Evolutionary conservation across 2,888 invertebrate genomes (phyloP).

Genomic region (Polietes domitor): DNA sequence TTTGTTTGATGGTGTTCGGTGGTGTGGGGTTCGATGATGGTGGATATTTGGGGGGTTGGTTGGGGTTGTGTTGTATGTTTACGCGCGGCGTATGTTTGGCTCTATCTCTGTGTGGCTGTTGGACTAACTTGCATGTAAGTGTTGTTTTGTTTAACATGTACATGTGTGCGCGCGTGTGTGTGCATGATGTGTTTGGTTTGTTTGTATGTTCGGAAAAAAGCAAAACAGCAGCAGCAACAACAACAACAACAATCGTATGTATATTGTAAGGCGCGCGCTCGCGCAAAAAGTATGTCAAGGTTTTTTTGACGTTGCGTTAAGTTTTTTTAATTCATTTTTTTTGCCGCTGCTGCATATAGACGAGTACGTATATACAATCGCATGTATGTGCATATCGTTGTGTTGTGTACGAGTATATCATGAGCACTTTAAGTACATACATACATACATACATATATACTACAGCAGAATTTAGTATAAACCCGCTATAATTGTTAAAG

Average conservation of each 20-base stretch:
- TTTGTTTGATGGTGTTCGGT: neutral
- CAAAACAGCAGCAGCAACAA: conserved; percentile 45
- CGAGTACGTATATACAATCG: neutral
- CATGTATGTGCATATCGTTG: too few relatives aligned
- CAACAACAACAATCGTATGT: conserved; percentile 45
- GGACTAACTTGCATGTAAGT: conserved; percentile 19
- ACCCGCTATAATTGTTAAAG: conserved; percentile 29
- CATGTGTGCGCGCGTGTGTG: too few relatives aligned
- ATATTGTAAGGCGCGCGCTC: conserved; percentile 68
- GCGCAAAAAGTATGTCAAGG: conserved; percentile 78
- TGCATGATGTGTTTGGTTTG: too few relatives aligned
- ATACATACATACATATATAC: too few relatives aligned
- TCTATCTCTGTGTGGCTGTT: neutral
- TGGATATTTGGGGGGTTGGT: conserved; percentile 11
- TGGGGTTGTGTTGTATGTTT: too few relatives aligned
- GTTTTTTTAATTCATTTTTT: conserved; percentile 59
- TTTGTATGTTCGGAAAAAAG: conserved; percentile 30
- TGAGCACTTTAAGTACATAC: neutral
- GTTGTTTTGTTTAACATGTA: neutral
- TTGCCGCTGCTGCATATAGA: conserved; percentile 9
- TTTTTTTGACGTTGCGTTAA: conserved; percentile 74
- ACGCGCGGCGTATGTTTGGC: too few relatives aligned
- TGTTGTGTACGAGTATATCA: neutral
- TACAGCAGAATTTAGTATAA: neutral
- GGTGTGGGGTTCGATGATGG: conserved; percentile 1